These are phyloP conservation scores for Lonchura striata DNA, from an alignment of 2,113 vertebrate genomes.

Conservation along the genomic window DNA sequence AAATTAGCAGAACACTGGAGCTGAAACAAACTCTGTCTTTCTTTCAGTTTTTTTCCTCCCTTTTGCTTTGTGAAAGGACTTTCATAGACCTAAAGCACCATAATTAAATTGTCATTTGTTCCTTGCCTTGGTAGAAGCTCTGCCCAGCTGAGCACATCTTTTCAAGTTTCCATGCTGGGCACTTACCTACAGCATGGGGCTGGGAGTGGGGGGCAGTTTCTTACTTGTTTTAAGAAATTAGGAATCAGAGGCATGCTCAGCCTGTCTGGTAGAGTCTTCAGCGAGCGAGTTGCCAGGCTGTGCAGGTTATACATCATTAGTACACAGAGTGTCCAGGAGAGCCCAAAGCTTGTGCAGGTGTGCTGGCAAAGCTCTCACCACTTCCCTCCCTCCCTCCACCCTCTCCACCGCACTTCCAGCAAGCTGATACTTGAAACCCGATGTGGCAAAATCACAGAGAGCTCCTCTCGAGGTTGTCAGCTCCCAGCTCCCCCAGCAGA, in stretches of 20 bases:
- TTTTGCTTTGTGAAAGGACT: conserved; percentile 33
- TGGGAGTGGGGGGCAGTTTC: neutral
- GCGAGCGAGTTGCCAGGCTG: conserved; percentile 31
- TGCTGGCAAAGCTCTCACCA: conserved; percentile 56
- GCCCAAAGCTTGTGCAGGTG: conserved; percentile 62
- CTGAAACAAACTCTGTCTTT: conserved; percentile 8
- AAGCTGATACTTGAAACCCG: conserved; percentile 63
- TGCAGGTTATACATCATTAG: conserved; percentile 68
- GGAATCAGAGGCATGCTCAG: conserved; percentile 41
- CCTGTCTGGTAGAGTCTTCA: conserved; percentile 64
- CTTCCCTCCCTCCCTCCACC: conserved; percentile 50
- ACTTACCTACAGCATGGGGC: conserved; percentile 58
- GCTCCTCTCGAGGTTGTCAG: conserved; percentile 41
- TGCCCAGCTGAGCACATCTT: conserved; percentile 55
- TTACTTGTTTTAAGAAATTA: conserved; percentile 27
- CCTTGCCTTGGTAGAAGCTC: conserved; percentile 60
- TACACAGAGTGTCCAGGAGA: conserved; percentile 47
- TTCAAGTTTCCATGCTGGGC: conserved; percentile 36
- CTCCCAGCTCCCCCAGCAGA: conserved; percentile 31
- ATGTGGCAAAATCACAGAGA: conserved; percentile 45
- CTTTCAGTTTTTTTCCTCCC: neutral
- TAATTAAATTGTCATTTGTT: conserved; percentile 72
- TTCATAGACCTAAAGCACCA: conserved; percentile 11
- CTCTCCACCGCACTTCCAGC: conserved; percentile 24
- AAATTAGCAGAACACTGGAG: conserved; percentile 8